Conservation (phyloP, 2,797 vertebrate genomes). For the Hippocampus kuda region DNA sequence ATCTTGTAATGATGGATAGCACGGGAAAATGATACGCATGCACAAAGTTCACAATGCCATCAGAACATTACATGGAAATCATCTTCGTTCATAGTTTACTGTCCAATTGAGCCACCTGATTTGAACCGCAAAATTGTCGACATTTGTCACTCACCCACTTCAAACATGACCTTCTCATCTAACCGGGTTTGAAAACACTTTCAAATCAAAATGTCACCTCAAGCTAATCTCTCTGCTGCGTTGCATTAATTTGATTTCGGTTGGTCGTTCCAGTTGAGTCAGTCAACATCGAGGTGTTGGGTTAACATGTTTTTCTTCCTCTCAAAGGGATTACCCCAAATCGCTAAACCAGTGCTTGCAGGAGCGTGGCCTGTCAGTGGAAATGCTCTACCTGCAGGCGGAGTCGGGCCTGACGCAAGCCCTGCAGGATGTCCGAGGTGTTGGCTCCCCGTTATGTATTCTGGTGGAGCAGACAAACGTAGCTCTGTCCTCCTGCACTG, state of each 20-base stretch:
- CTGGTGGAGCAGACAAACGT: conserved; percentile 72
- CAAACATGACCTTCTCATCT: not conserved
- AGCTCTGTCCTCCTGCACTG: conserved; percentile 70
- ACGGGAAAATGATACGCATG: not conserved
- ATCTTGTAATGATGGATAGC: not conserved
- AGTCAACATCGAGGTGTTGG: conserved; percentile 40
- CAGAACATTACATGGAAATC: not conserved
- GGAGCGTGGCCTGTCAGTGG: conserved; percentile 71
- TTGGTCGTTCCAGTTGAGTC: conserved; percentile 31
- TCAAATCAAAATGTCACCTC: not conserved
- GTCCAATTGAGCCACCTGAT: not conserved
- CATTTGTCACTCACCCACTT: not conserved
- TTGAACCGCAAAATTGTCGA: not conserved
- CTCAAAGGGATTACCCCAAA: conserved; percentile 76
- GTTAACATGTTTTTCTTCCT: conserved; percentile 66
- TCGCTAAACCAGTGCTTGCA: conserved; percentile 70
- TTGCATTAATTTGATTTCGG: conserved; percentile 9
- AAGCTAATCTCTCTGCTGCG: not conserved
- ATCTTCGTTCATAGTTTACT: not conserved
- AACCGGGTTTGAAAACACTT: not conserved
- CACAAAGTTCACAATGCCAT: not conserved
- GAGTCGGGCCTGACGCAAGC: conserved; percentile 66
- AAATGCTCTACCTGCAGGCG: conserved; percentile 72
- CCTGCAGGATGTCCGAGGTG: conserved; percentile 73
- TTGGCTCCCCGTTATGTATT: conserved; percentile 74